Evolutionary conservation across 2,113 vertebrate species (phyloP).

Genomic region (Xenopus laevis): DNA sequence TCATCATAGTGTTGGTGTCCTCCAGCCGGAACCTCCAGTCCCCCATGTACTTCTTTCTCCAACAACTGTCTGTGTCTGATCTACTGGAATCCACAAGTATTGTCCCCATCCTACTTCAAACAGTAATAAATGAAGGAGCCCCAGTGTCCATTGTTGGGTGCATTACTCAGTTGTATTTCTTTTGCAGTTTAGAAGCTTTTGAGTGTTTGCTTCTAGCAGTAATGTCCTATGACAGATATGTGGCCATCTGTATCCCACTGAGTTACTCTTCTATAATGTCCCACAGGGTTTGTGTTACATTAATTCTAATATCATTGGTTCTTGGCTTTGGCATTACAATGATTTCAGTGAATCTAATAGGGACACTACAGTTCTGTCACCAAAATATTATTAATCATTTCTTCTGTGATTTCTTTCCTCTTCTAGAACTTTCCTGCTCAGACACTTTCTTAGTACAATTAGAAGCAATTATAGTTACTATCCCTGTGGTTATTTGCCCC

Average conservation of each 20-base stretch:
- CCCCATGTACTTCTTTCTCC: slow-evolving; percentile 51
- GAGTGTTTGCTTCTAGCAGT: slow-evolving; percentile 45
- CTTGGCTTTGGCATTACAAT: neutral
- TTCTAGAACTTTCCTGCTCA: slow-evolving; percentile 52
- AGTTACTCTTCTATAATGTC: slow-evolving; percentile 13
- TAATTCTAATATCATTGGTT: slow-evolving; percentile 4
- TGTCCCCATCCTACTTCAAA: slow-evolving; percentile 48
- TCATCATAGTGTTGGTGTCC: slow-evolving; percentile 40
- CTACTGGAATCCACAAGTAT: slow-evolving; percentile 45
- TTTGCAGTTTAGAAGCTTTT: slow-evolving; percentile 3
- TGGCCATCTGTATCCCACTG: slow-evolving; percentile 28
- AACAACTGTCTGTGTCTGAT: slow-evolving; percentile 49
- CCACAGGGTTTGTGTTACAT: slow-evolving; percentile 6
- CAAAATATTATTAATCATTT: slow-evolving; percentile 50
- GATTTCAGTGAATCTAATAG: slow-evolving; percentile 7
- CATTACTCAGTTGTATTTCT: slow-evolving; percentile 46
- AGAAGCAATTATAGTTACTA: slow-evolving; percentile 13
- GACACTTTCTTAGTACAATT: slow-evolving; percentile 32
- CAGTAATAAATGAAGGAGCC: neutral
- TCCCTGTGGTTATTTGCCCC: slow-evolving; percentile 15
- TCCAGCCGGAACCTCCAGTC: slow-evolving; percentile 32
- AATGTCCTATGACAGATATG: slow-evolving; percentile 37
- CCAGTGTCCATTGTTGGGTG: slow-evolving; percentile 27
- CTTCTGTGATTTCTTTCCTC: slow-evolving; percentile 55
- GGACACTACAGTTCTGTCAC: slow-evolving; percentile 5